These are phyloP conservation scores for Equus quagga DNA, from an alignment of 2,113 vertebrate genomes.

Conservation along the genomic window DNA sequence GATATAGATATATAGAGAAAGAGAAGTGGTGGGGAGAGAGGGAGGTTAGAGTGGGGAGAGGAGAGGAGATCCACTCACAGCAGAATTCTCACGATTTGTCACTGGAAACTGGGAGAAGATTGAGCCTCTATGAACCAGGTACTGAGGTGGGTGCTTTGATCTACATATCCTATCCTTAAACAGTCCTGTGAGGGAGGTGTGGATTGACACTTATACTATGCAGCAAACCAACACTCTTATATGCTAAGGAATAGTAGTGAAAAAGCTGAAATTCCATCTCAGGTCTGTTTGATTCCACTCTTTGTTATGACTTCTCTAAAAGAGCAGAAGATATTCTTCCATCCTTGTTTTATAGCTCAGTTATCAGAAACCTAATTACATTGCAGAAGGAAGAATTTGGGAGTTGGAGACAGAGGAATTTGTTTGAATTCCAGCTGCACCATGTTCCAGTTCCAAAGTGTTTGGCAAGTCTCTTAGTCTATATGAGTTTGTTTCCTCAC, in stretches of 20 bases:
- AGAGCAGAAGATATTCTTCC: background rate
- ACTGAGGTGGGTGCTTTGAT: background rate
- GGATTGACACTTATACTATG: background rate
- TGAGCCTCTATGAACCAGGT: background rate
- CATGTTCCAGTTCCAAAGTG: background rate
- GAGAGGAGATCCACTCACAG: background rate
- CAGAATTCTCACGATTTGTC: background rate
- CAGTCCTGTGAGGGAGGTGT: background rate
- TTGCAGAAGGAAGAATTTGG: background rate
- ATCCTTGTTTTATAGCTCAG: background rate
- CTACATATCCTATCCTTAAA: background rate
- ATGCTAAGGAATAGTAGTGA: background rate
- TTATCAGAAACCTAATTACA: background rate
- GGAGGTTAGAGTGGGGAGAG: too few species aligned
- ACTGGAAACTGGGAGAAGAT: background rate
- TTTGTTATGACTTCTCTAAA: background rate
- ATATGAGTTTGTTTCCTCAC: background rate
- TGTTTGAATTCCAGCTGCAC: background rate
- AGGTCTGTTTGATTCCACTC: background rate
- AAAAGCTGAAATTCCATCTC: background rate
- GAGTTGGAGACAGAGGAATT: background rate
- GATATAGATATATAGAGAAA: background rate
- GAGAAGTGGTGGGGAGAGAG: background rate
- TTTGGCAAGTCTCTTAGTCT: background rate
- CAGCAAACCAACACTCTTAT: background rate